Base-by-base conservation (phyloP, 2,797 vertebrate genomes). In the Phyllotis vaccarum region DNA sequence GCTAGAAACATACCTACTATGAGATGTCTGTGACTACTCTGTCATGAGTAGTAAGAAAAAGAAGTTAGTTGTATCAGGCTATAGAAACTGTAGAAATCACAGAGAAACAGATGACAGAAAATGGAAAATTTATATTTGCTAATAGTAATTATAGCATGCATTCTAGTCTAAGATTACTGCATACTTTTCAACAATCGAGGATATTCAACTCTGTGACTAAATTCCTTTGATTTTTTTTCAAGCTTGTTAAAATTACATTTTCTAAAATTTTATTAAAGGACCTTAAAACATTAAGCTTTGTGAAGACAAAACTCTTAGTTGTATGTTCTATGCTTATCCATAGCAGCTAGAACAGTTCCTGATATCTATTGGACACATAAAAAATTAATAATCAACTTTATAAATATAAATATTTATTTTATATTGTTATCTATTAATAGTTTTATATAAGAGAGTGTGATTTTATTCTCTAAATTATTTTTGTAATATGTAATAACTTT, bases 391-490 rank as follows among this genome's bases (percentile, higher is more conserved):
- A 86, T 37, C 24, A 81, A 34, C n/a, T 76, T 68, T 74, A 27
- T 68, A 52, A 81, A 52, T 82, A 62, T n/a, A 80, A 74, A 49
- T 46, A 46, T 6, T 29, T 43, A 17, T 76, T 56, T 54, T 11
- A 9, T 19, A n/a, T 6, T 89, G 3, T 24, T 87, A 72, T 86
- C 22, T 16, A 31, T 76, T 79, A 52, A 83, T 46, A 16, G 12
- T 68, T 80, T 66, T 74, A 43, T 52, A 31, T 79, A 21, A 37
- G 54, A 66, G 68, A 75, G 6, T 86, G 14, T 62, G 14, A 75
- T 89, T 95, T 52, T 76, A 89, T 81, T 81, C 31, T 81, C 40
- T 22, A 89, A 92, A 62, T 64, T 49, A 49, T 49, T 75, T 93
- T 95, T 89, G 66, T 19, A n/a, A 1, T 60, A 3, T 80, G 6